Base-by-base conservation (phyloP, 2,888 invertebrate species). In the Chloroclystis v-ata region DNA sequence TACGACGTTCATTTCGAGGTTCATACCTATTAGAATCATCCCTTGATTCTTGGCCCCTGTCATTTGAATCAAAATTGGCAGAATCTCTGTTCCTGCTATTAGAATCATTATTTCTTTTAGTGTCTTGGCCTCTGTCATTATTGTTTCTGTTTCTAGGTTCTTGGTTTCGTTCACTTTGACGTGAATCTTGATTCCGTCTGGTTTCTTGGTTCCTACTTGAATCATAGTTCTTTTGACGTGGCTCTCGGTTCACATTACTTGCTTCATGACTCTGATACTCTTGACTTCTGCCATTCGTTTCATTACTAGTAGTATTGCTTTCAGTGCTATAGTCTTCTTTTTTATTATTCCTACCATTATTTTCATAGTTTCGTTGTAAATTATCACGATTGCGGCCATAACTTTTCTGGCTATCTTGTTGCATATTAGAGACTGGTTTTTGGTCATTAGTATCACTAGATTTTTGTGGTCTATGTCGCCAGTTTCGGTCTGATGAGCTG, bases 401-500 rank as follows among this genome's bases (percentile, higher is more conserved):
- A 32, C 57, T 61, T 55, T 62, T 75, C 35, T 58, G 50, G 45
- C 54, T 63, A 24, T 75, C 75, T 43, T 70, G 69, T 32, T 56
- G 54, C 40, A 56, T 61, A 52, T 57, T 65, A 20, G 61, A 24
- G 13, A 63, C 66, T 28, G 51, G 45, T 52, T 49, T 63, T 33
- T 46, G n/a, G n/a, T n/a, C 59, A 42, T 46, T 28, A 26, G 63
- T 63, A 46, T 57, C 63, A 56, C 49, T 70, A 44, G 69, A 67
- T 37, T 45, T 64, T 28, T 72, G 69, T 6, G 80, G 73, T 54
- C 80, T 66, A 54, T 84, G 82, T 56, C 84, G 73, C 84, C 84
- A 85, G 56, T 86, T 84, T 13, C 65, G 68, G 44, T 76, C 65
- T 40, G 78, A 75, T 43, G 77, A 71, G 52, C 69, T 82, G 26